Percentiles rank a stretch among this genome's conserved stretches.
phyloP scores from a whole-genome alignment of 2,888 invertebrate genomes.

The Leptura quadrifasciata region DNA sequence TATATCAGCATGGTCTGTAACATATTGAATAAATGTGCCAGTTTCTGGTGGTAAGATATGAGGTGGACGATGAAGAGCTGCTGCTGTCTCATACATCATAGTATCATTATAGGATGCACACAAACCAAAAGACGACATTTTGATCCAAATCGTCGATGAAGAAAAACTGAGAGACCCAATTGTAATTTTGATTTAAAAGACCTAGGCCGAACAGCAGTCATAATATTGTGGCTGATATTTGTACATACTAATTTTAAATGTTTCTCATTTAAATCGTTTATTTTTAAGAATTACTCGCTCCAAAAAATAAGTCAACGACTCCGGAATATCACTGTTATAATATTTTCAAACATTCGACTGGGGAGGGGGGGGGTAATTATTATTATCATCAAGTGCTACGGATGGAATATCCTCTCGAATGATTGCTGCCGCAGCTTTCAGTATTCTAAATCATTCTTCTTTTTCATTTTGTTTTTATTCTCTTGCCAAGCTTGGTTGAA shows the following conservation, averaged over 20 bases:
- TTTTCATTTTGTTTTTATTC: no score
- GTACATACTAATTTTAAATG: constrained; percentile 56
- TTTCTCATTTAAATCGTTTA: constrained; percentile 32
- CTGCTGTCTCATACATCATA: constrained; percentile 58
- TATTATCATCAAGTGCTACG: constrained; percentile 22
- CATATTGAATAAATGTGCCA: no score
- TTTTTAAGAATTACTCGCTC: not conserved
- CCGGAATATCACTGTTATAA: no score
- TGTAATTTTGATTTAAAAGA: no score
- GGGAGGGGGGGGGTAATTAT: not conserved
- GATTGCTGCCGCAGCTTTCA: constrained; percentile 29
- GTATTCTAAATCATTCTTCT: no score
- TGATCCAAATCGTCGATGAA: constrained; percentile 54
- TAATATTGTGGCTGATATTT: constrained; percentile 34
- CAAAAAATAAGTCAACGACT: no score
- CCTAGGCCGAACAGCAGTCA: constrained; percentile 71
- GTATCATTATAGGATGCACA: constrained; percentile 59
- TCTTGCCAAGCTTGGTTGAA: no score
- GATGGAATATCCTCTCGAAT: constrained; percentile 37
- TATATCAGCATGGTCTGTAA: no score
- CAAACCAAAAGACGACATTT: constrained; percentile 57
- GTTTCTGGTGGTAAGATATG: no score
- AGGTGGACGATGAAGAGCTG: constrained; percentile 57
- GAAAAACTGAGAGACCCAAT: constrained; percentile 49
- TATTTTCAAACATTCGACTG: not conserved